Conservation (phyloP, 2,888 invertebrate species). For the Zootermopsis nevadensis region DNA sequence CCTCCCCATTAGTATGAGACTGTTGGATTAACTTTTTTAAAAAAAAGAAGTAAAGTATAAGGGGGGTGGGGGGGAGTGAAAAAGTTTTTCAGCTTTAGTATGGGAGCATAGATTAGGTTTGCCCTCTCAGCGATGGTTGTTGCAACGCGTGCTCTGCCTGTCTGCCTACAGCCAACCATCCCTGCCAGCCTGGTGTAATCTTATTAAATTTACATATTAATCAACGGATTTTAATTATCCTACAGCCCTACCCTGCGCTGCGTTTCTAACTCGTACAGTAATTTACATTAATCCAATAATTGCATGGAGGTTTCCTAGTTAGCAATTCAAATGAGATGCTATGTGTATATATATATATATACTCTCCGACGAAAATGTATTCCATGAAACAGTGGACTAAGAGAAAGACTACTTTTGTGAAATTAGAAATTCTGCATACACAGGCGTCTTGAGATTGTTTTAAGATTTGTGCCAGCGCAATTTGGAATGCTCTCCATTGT, state of each 20-base stretch:
- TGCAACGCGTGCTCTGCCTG: conserved; percentile 32
- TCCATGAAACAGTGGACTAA: conserved; percentile 36
- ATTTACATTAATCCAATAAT: conserved; percentile 95
- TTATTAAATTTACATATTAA: conserved; percentile 99
- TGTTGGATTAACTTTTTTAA: conserved; percentile 39
- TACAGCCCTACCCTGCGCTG: conserved; percentile 68
- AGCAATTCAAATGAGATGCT: conserved; percentile 92
- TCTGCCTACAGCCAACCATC: conserved; percentile 30
- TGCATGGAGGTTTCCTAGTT: conserved; percentile 93
- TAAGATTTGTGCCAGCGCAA: neutral
- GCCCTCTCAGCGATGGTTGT: conserved; percentile 35
- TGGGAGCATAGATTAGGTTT: conserved; percentile 43
- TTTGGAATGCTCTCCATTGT: neutral
- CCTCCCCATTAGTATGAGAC: conserved; percentile 40
- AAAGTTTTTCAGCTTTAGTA: conserved; percentile 43
- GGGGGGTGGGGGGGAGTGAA: conserved; percentile 16
- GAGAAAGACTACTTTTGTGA: neutral
- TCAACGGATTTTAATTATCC: conserved; percentile 97
- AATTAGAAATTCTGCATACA: conserved; percentile 7
- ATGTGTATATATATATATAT: conserved; percentile 62
- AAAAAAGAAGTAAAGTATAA: conserved; percentile 36
- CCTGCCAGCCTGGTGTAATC: conserved; percentile 58
- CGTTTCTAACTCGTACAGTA: conserved; percentile 73
- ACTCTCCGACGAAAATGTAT: conserved; percentile 35
- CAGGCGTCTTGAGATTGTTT: neutral